These are phyloP conservation scores for Brachynemurus nebulosus DNA, from an alignment of 2,888 invertebrate species.

Conservation along the genomic window DNA sequence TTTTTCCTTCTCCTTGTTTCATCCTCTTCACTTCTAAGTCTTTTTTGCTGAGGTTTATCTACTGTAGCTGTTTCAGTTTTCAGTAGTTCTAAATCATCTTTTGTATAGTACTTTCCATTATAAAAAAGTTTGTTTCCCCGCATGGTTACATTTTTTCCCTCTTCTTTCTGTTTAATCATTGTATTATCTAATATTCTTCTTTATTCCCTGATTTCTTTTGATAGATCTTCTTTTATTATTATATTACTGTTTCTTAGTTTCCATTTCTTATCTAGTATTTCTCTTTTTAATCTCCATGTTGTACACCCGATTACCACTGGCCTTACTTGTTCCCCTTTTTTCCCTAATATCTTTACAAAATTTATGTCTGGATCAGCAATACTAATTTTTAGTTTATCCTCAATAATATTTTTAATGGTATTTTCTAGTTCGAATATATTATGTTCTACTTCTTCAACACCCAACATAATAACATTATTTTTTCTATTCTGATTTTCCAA, in stretches of 20 bases:
- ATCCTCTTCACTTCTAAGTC: neutral
- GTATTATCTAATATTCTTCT: neutral
- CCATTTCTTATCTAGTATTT: neutral
- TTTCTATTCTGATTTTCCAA: constrained; percentile 1
- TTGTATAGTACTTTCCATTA: neutral
- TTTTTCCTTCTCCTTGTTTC: neutral
- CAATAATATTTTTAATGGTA: neutral
- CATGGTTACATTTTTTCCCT: neutral
- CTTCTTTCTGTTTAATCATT: neutral
- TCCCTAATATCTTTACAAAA: neutral
- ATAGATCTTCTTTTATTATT: neutral
- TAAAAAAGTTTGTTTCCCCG: neutral
- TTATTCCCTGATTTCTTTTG: neutral
- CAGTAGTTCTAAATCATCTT: neutral
- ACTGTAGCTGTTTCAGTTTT: neutral
- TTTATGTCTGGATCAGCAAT: neutral
- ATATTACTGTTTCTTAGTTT: neutral
- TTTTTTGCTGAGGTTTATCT: neutral
- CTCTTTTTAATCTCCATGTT: neutral
- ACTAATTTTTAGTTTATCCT: neutral
- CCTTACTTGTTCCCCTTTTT: neutral
- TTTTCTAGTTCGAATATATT: neutral
- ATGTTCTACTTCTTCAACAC: neutral
- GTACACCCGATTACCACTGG: neutral
- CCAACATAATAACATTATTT: neutral